Evolutionary conservation across 2,113 vertebrate genomes (phyloP).

Genomic region (Lagenorhynchus albirostris): DNA sequence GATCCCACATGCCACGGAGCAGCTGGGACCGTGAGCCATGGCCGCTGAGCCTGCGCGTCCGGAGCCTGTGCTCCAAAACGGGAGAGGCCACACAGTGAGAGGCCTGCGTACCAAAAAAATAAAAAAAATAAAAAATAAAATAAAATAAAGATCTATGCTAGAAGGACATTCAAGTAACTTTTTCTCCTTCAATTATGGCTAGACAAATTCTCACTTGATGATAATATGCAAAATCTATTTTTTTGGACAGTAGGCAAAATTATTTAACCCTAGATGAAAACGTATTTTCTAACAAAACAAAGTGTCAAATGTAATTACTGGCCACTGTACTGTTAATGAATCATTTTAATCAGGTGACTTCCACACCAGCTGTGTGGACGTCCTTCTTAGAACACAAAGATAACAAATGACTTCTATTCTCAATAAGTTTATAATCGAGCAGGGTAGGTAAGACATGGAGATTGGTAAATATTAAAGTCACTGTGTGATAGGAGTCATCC

Average conservation of each 20-base stretch:
- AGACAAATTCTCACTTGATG: background rate
- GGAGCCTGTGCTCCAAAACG: accelerated
- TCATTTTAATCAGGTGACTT: background rate
- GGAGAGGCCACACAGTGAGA: too few species aligned
- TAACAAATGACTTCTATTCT: background rate
- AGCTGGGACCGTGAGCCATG: too few species aligned
- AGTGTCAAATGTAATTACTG: background rate
- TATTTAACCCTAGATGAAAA: slow-evolving; percentile 8
- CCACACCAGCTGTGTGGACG: background rate
- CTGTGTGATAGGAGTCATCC: background rate
- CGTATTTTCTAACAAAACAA: background rate
- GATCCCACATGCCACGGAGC: too few species aligned
- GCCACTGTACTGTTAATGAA: background rate
- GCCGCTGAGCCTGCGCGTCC: too few species aligned
- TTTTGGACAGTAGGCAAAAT: background rate
- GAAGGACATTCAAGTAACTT: background rate
- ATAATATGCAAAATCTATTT: background rate
- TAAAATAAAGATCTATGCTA: background rate
- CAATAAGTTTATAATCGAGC: background rate
- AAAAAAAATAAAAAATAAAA: too few species aligned
- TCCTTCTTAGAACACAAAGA: background rate
- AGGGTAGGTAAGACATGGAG: background rate
- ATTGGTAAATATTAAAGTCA: background rate
- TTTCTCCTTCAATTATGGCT: background rate
- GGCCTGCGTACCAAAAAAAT: too few species aligned